Evolutionary conservation across 2,113 vertebrate species (phyloP), one percentile per base, ranked within the genome.

Genomic region (Gila orcuttii): DNA sequence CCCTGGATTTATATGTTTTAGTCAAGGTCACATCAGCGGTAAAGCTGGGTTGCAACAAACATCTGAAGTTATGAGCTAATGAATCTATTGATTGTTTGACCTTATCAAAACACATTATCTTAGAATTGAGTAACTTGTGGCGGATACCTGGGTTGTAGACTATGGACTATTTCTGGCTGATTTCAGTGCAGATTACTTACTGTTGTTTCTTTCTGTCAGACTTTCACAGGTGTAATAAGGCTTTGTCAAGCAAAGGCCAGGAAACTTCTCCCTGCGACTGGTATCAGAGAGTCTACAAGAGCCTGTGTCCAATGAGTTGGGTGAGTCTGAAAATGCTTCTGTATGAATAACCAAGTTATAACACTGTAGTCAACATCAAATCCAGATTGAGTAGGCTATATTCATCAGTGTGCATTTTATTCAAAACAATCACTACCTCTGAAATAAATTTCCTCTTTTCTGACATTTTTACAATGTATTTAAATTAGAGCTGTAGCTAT

Each of bases 201-300:
- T 39, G 31, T n/a, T 74, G 8, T 78, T 2, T 45, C 5, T 45
- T 5, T n/a, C 0, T 47, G 12, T 68, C 83, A 90, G 94, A 95
- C 85, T 97, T 94, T 91, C 95, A 93, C 88, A 94, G 96, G 89
- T 97, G 94, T 92, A 95, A 93, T 92, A 97, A 96, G 77, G 94
- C 90, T 2, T 91, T 95, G 90, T 52, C 90, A 3, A 91, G 89
- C 57, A 94, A 93, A 91, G 94, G 89, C 73, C 93, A 94, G 87
- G 94, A 96, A 23, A 28, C 87, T 3, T 11, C 92, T 31, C 93
- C 93, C 3, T 95, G 95, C 71, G 90, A 95, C 0, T 96, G 95
- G 95, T 96, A 96, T 90, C 92, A 92, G 88, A 93, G 89, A 85
- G 95, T 96, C 79, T 95, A 90, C 86, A 93, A 93, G 88, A 93